phyloP scores from a whole-genome alignment of 2,113 vertebrate species.

The Psettodes erumei region DNA sequence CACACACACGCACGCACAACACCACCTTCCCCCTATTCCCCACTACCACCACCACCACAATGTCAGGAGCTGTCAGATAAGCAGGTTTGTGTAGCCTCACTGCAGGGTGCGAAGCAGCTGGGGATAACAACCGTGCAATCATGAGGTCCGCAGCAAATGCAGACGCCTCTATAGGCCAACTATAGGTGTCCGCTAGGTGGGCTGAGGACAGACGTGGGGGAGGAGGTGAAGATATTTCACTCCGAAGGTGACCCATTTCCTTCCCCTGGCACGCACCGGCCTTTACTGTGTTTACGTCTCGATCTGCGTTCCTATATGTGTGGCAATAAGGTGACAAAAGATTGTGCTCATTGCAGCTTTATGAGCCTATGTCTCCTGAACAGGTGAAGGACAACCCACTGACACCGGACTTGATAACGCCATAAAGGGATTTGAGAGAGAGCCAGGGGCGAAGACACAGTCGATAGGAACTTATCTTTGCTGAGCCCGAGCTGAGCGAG shows the following conservation, averaged over 20 bases:
- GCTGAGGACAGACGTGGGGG: conserved; percentile 29
- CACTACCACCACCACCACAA: conserved; percentile 56
- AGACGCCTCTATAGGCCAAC: conserved; percentile 46
- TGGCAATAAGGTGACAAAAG: conserved; percentile 46
- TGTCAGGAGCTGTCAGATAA: conserved; percentile 82
- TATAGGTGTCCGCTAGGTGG: conserved; percentile 51
- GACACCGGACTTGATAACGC: conserved; percentile 75
- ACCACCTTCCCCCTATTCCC: conserved; percentile 44
- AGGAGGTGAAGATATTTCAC: conserved; percentile 50
- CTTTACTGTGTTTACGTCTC: conserved; percentile 52
- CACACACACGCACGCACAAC: background rate
- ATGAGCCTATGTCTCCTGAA: conserved; percentile 60
- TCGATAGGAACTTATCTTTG: conserved; percentile 77
- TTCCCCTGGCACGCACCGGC: conserved; percentile 24
- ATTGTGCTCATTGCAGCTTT: conserved; percentile 57
- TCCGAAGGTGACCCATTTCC: conserved; percentile 71
- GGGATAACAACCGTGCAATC: conserved; percentile 77
- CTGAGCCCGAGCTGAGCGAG: conserved; percentile 53
- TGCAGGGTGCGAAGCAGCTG: conserved; percentile 68
- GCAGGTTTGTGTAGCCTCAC: conserved; percentile 76
- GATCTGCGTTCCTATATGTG: conserved; percentile 56
- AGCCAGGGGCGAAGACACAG: conserved; percentile 71
- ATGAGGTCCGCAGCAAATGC: conserved; percentile 66
- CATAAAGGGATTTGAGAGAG: conserved; percentile 78
- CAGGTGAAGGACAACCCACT: conserved; percentile 79